A percentile compares a stretch with the other conserved stretches of the same genome.
Evolutionary conservation across 2,797 vertebrate species (phyloP).

Genomic region (Crotalus adamanteus): DNA sequence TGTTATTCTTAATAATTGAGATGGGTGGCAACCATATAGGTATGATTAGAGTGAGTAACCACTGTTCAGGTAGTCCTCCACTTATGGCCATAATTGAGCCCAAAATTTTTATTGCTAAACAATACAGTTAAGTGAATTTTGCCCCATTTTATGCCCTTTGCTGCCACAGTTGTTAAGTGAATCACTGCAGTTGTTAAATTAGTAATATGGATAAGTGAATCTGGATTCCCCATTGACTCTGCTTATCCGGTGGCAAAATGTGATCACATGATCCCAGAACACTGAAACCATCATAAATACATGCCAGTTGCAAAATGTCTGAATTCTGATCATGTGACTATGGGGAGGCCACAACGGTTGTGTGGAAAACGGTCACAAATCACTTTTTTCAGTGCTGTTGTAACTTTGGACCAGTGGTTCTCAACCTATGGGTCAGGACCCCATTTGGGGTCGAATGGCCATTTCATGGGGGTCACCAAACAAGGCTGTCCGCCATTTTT

Average conservation of each 20-base stretch:
- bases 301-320: neutral
- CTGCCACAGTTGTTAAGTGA: neutral
- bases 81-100: neutral
- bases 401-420: neutral
- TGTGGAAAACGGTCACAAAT: neutral
- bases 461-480: too few relatives aligned
- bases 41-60: neutral
- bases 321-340: neutral
- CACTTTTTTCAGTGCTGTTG: neutral
- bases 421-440: too few relatives aligned
- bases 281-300: neutral
- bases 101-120: neutral
- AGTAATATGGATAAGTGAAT: neutral
- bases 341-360: neutral
- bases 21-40: neutral
- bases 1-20: neutral
- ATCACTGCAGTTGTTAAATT: neutral
- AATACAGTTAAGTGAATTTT: neutral
- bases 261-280: neutral
- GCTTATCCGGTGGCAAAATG: neutral
- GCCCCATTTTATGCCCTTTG: neutral
- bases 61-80: neutral
- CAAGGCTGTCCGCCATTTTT: too few relatives aligned
- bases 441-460: too few relatives aligned
- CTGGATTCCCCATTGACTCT: neutral